phyloP scores from a whole-genome alignment of 2,888 invertebrate species.

The Acronicta psi region DNA sequence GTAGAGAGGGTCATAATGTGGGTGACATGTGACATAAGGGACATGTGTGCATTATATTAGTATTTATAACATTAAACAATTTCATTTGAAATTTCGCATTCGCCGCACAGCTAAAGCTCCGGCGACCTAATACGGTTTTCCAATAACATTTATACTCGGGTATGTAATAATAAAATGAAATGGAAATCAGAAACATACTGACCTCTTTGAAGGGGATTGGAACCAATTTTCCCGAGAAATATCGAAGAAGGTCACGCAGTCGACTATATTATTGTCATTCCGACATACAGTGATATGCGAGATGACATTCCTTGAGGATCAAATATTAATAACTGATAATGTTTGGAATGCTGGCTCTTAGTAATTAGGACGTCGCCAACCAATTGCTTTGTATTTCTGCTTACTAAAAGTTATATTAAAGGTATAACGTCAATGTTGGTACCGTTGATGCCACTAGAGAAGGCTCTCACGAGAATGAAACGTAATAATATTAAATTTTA shows the following conservation, averaged over 20 bases:
- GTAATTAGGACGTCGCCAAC: slow-evolving; percentile 17
- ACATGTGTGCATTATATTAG: not conserved
- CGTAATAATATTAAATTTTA: too few relatives aligned
- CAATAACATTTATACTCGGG: slow-evolving; percentile 66
- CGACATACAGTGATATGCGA: slow-evolving; percentile 22
- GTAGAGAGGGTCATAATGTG: too few relatives aligned
- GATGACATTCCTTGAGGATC: not conserved
- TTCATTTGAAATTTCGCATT: slow-evolving; percentile 49
- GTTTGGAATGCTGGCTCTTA: not conserved
- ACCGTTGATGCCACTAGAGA: too few relatives aligned
- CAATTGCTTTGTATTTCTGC: too few relatives aligned
- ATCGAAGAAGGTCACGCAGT: slow-evolving; percentile 61
- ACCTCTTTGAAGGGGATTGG: slow-evolving; percentile 69
- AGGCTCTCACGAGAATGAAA: too few relatives aligned
- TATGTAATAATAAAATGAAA: slow-evolving; percentile 71
- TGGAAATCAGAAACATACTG: slow-evolving; percentile 75
- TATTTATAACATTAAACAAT: slow-evolving; percentile 30
- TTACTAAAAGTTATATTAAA: too few relatives aligned
- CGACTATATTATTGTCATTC: slow-evolving; percentile 64
- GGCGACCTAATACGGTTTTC: slow-evolving; percentile 63
- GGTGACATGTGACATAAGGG: too few relatives aligned
- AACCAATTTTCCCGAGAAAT: slow-evolving; percentile 68
- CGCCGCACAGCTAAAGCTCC: slow-evolving; percentile 50
- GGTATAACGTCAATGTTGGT: too few relatives aligned
- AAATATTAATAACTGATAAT: too few relatives aligned